These are phyloP conservation scores for Trichoplusia ni DNA, from an alignment of 1,140 invertebrate genomes.

Conservation along the genomic window DNA sequence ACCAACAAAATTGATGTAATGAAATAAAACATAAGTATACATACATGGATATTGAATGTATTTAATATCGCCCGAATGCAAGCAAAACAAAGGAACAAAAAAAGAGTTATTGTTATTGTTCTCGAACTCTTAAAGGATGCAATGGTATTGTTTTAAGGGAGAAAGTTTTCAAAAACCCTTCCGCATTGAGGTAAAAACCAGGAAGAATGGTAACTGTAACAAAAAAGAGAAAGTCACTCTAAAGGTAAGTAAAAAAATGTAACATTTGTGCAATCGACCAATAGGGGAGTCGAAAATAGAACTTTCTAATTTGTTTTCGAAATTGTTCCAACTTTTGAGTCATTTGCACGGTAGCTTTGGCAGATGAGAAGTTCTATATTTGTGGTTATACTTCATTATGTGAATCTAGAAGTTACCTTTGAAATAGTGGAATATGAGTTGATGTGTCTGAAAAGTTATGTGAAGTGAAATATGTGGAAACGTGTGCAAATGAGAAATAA, in stretches of 20 bases:
- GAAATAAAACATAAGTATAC: too few species aligned
- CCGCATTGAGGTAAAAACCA: constrained; percentile 64
- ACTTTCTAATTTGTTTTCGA: constrained; percentile 75
- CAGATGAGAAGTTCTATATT: constrained; percentile 36
- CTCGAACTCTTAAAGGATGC: constrained; percentile 13
- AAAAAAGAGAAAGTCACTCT: constrained; percentile 76
- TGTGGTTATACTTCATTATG: neutral
- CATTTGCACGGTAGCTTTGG: constrained; percentile 65
- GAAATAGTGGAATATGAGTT: neutral
- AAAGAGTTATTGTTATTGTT: neutral
- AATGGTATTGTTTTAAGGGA: constrained; percentile 66
- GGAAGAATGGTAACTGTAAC: constrained; percentile 73
- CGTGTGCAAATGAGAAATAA: too few species aligned
- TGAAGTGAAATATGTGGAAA: too few species aligned
- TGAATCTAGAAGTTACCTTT: neutral
- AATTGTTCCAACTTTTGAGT: constrained; percentile 43
- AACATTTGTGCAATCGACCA: constrained; percentile 61
- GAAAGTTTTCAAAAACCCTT: constrained; percentile 71
- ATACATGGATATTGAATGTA: too few species aligned
- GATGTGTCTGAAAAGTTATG: neutral
- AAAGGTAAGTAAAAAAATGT: constrained; percentile 60
- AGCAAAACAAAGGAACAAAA: too few species aligned
- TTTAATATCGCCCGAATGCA: too few species aligned
- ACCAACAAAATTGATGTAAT: too few species aligned
- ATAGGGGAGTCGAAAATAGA: constrained; percentile 50